Percentiles rank a stretch among this genome's conserved stretches.
phyloP scores from a whole-genome alignment of 2,888 invertebrate genomes.

The Kuschelorhynchus macadamiae region DNA sequence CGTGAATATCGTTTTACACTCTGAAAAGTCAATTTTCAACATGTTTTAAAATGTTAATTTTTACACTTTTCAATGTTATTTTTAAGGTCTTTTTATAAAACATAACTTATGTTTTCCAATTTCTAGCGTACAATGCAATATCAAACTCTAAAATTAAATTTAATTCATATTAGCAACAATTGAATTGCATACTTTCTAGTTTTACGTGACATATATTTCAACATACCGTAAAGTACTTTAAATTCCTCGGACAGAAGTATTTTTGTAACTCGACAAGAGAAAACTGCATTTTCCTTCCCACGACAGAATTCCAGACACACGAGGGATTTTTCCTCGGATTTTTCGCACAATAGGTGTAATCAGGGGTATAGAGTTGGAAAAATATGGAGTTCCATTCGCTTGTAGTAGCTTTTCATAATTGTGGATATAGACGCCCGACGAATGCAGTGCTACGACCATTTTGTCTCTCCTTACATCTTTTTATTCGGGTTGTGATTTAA shows the following conservation, averaged over 20 bases:
- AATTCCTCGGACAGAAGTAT: conserved; percentile 20
- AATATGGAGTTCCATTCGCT: conserved; percentile 41
- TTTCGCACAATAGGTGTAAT: conserved; percentile 48
- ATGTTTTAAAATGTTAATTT: no score
- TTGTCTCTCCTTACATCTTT: conserved; percentile 6
- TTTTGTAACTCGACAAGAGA: conserved; percentile 13
- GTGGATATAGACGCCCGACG: conserved; percentile 5
- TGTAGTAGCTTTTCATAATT: conserved; percentile 39
- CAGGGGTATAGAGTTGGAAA: conserved; percentile 45
- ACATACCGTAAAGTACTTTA: not conserved
- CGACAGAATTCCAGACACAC: conserved; percentile 31
- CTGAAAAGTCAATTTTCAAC: no score
- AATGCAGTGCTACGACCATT: not conserved
- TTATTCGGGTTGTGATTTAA: not conserved
- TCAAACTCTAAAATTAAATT: no score
- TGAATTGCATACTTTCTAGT: no score
- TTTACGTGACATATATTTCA: no score
- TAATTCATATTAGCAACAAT: no score
- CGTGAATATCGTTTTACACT: no score
- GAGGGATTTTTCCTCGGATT: conserved; percentile 38
- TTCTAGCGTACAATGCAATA: no score
- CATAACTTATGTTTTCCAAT: no score
- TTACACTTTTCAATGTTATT: no score
- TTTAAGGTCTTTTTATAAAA: no score
- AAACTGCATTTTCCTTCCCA: conserved; percentile 20